A percentile compares a stretch with the other conserved stretches of the same genome.
Evolutionary conservation across 2,888 invertebrate genomes (phyloP).

Genomic region (Drosophila macrospina): DNA sequence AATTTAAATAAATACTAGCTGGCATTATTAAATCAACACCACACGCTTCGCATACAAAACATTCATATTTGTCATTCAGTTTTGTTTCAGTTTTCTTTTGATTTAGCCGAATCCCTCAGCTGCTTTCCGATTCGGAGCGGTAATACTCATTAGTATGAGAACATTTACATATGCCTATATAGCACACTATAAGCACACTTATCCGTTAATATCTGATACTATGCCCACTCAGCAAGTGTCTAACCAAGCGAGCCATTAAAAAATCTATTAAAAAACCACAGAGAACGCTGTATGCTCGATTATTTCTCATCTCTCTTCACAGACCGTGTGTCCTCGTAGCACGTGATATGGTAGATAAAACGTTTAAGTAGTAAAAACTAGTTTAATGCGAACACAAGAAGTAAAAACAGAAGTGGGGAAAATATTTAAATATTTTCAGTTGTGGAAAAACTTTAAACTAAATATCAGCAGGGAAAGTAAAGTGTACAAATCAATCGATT

Average conservation of each 20-base stretch:
- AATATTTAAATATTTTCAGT: neutral
- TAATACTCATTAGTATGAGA: constrained; percentile 36
- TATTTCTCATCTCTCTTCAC: constrained; percentile 3
- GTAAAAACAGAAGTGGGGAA: neutral
- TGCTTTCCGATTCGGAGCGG: constrained; percentile 56
- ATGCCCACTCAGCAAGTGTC: constrained; percentile 32
- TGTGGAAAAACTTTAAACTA: neutral
- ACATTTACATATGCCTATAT: constrained; percentile 3
- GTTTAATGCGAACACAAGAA: constrained; percentile 22
- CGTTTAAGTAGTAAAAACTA: constrained; percentile 29
- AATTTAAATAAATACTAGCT: constrained; percentile 60
- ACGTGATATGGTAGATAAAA: constrained; percentile 25
- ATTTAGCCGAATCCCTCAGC: constrained; percentile 53
- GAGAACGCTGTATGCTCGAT: constrained; percentile 15
- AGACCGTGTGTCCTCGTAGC: constrained; percentile 18
- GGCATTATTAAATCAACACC: constrained; percentile 34
- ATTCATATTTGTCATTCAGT: constrained; percentile 6
- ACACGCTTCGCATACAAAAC: constrained; percentile 10
- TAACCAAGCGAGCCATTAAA: constrained; percentile 7
- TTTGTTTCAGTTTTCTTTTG: constrained; percentile 44
- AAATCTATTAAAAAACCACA: constrained; percentile 13
- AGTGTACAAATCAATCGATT: neutral
- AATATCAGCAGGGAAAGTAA: neutral
- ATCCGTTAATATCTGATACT: constrained; percentile 35
- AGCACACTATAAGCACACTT: neutral